Conservation (phyloP, 2,113 vertebrate genomes). For the Nicator chloris region DNA sequence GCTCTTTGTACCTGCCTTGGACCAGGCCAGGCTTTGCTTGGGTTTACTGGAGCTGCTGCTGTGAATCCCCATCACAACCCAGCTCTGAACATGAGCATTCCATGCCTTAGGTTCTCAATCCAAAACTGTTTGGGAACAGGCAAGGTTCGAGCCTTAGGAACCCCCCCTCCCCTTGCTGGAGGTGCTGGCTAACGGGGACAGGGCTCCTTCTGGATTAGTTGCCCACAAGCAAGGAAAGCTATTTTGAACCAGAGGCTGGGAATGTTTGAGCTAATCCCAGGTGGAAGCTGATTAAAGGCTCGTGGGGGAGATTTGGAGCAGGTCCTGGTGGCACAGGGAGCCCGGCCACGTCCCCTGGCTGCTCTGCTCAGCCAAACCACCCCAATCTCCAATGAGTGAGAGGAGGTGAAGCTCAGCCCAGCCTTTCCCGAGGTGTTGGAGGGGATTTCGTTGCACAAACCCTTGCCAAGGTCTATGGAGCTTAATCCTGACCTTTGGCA, state of each 20-base stretch:
- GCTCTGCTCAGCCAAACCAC: neutral
- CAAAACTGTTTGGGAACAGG: neutral
- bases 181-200: neutral
- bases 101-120: neutral
- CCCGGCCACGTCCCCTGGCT: rapidly evolving
- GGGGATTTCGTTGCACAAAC: neutral
- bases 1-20: neutral
- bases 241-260: constrained; percentile 47
- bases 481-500: neutral
- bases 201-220: neutral
- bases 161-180: neutral
- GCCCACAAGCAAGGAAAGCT: constrained; percentile 5
- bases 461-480: neutral
- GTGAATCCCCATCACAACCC: rapidly evolving
- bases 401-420: neutral
- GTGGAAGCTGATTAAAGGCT: constrained; percentile 61
- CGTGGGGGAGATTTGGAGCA: constrained; percentile 4
- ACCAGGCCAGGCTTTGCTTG: neutral
- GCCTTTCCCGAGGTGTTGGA: neutral
- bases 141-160: neutral
- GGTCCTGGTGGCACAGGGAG: neutral
- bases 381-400: rapidly evolving
- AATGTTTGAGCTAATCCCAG: constrained; percentile 49
- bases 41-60: neutral
- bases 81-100: neutral